A percentile compares a stretch with the other conserved stretches of the same genome.
Evolutionary conservation across 1,140 invertebrate genomes (phyloP).

Genomic region (Belonocnema kinseyi): DNA sequence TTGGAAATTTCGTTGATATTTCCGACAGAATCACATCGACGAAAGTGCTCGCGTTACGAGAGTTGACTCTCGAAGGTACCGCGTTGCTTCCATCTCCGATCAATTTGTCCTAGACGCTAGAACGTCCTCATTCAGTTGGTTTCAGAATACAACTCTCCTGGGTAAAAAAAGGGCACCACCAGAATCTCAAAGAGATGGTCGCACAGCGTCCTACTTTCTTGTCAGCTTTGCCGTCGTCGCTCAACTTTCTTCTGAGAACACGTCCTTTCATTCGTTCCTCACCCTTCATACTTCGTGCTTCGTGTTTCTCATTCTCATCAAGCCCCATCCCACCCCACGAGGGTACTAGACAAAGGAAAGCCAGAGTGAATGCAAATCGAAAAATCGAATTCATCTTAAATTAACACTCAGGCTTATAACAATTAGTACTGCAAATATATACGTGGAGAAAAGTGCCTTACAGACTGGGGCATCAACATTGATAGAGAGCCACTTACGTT

Average conservation of each 20-base stretch:
- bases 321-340: constrained; percentile 13
- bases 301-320: constrained; percentile 30
- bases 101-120: constrained; percentile 33
- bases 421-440: neutral
- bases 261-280: constrained; percentile 30
- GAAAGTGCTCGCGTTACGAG: constrained; percentile 22
- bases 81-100: constrained; percentile 30
- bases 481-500: too few species aligned
- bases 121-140: constrained; percentile 48
- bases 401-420: constrained; percentile 5
- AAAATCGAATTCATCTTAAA: constrained; percentile 41
- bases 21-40: constrained; percentile 17
- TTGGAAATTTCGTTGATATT: constrained; percentile 18
- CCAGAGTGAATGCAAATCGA: constrained; percentile 40
- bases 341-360: constrained; percentile 35
- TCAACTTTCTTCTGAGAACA: constrained; percentile 30
- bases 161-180: constrained; percentile 35
- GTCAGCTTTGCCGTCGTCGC: constrained; percentile 22
- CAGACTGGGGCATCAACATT: too few species aligned
- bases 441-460: neutral
- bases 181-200: constrained; percentile 43
- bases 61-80: constrained; percentile 31
- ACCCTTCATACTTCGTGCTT: constrained; percentile 37
- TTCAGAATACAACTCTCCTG: constrained; percentile 46
- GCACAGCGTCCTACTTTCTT: constrained; percentile 35